Evolutionary conservation across 2,797 vertebrate genomes (phyloP), one percentile per base, ranked within the genome.

Genomic region (Hemitrygon akajei): DNA sequence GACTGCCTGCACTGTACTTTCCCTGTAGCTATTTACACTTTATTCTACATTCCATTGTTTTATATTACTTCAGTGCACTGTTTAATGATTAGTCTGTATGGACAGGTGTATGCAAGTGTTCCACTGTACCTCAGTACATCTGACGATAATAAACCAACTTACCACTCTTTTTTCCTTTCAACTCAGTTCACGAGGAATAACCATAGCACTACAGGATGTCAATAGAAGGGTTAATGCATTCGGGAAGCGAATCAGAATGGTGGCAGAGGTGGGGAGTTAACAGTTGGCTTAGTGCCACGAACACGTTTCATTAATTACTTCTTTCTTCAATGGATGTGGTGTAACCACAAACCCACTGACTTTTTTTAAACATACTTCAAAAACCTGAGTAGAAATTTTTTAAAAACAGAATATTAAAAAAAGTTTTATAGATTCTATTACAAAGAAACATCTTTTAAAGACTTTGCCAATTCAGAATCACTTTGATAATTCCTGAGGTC

Each of bases 401-500:
- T n/a, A 9, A n/a, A 40, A 93, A 71, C 47, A 27, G 40, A 47
- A 12, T 73, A 93, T 73, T 47, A 76, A 37, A 92, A 56, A 71
- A 75, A 18, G 91, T 20, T 58, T 93, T 47, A 71, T 7, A 58
- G 71, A 56, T 12, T 93, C 86, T 63, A n/a, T 89, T 89, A 63
- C 20, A 75, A 58, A 86, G 60, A 86, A 84, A 87, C 34, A 47
- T 25, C 10, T 27, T 93, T 93, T 71, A 76, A 71, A 93, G 76
- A 71, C 91, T 75, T 47, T 93, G 69, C 91, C 91, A 93, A 76
- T 25, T 89, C n/a, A 0, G 56, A 47, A 93, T 75, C 25, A 14
- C 91, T 93, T 76, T 93, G 91, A 93, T 93, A 93, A n/a, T 56
- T 93, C 69, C 71, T 34, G 71, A 93, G 71, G 71, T 93, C 71